phyloP scores from a whole-genome alignment of 2,797 vertebrate species.

The Numenius phaeopus region DNA sequence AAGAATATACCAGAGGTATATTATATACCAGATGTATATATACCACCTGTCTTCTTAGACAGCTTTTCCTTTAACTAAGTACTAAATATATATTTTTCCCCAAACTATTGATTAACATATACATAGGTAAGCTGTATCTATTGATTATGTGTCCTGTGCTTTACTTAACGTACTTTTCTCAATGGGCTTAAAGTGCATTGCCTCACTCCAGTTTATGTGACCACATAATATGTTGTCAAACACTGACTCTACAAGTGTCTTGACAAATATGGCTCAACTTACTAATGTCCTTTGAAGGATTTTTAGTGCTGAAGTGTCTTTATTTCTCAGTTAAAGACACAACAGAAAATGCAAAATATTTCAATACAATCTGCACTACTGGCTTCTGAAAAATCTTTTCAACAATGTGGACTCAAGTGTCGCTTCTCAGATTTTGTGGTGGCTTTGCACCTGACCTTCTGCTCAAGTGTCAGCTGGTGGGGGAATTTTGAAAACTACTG shows the following conservation, averaged over 20 bases:
- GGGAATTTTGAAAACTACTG: neutral
- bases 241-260: neutral
- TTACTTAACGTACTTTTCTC: neutral
- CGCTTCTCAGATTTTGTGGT: neutral
- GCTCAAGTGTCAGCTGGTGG: neutral
- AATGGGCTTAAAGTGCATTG: neutral
- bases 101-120: neutral
- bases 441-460: neutral
- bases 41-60: neutral
- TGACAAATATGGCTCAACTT: neutral
- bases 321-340: neutral
- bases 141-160: neutral
- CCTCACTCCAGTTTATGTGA: neutral
- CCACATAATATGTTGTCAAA: neutral
- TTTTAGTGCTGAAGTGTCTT: neutral
- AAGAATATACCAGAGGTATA: neutral
- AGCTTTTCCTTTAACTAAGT: neutral
- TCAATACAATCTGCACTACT: neutral
- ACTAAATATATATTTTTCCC: neutral
- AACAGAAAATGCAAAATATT: neutral
- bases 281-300: neutral
- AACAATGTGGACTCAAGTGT: neutral
- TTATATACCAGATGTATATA: no score
- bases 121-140: neutral
- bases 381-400: neutral